Conservation (phyloP, 2,888 invertebrate genomes). For the Palloptera scutellata region DNA sequence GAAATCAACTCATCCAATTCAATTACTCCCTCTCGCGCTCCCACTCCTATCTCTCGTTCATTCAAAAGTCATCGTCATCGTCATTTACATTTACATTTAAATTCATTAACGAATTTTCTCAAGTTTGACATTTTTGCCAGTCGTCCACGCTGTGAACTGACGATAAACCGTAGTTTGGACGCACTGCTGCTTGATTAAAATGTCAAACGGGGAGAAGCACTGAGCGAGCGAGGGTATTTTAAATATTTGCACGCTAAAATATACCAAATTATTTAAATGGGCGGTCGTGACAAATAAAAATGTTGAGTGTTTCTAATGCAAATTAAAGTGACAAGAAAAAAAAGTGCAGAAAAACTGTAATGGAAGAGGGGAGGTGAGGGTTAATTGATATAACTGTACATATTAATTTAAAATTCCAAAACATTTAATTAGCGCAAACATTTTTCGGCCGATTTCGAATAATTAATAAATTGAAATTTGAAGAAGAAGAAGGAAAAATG, state of each 20-base stretch:
- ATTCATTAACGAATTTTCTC: conserved; percentile 21
- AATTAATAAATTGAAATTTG: too few relatives aligned
- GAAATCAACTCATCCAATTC: too few relatives aligned
- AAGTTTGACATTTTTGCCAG: conserved; percentile 4
- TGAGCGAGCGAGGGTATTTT: conserved; percentile 6
- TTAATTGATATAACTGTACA: neutral
- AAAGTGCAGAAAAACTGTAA: neutral
- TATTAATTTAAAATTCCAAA: too few relatives aligned
- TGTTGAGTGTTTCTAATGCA: neutral
- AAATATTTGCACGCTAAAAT: conserved; percentile 24
- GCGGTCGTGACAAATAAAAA: conserved; percentile 10
- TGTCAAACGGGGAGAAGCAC: conserved; percentile 16
- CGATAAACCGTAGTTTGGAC: too few relatives aligned
- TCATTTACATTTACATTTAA: too few relatives aligned
- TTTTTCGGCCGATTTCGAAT: too few relatives aligned
- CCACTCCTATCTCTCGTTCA: too few relatives aligned
- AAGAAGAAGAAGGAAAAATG: too few relatives aligned
- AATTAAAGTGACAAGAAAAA: neutral
- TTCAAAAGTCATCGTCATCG: too few relatives aligned
- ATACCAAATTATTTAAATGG: conserved; percentile 20
- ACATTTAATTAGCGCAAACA: too few relatives aligned
- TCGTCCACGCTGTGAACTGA: neutral
- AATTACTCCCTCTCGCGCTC: too few relatives aligned
- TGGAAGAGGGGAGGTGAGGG: neutral
- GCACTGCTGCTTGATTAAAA: conserved; percentile 19